phyloP scores from a whole-genome alignment of 2,113 vertebrate genomes.

The Telmatochromis sp. region DNA sequence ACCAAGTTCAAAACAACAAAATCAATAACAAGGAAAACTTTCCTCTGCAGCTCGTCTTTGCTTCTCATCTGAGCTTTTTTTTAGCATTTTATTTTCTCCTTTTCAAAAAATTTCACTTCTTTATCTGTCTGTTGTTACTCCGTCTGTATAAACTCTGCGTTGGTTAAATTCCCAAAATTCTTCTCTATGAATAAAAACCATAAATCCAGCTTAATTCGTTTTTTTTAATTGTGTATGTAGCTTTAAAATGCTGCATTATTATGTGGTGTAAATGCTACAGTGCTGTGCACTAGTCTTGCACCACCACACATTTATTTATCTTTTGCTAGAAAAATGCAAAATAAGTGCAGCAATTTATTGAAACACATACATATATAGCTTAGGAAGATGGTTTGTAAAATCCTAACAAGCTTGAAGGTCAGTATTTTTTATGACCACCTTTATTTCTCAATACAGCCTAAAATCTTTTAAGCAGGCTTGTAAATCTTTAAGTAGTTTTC shows the following conservation, averaged over 20 bases:
- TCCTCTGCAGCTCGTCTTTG: neutral
- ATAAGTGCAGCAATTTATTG: neutral
- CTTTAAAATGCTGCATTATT: neutral
- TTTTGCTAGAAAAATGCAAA: neutral
- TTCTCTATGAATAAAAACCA: neutral
- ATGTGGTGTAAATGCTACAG: neutral
- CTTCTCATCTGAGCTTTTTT: neutral
- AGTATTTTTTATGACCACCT: neutral
- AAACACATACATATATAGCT: fast-evolving
- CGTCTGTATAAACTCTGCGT: neutral
- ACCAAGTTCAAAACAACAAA: neutral
- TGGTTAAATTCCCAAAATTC: neutral
- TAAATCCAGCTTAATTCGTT: neutral
- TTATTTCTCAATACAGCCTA: neutral
- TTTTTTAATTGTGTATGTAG: fast-evolving
- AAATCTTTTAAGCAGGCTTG: neutral
- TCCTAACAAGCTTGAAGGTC: neutral
- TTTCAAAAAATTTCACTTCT: neutral
- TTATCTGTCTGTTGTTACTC: neutral
- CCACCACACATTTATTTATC: neutral
- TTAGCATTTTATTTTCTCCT: neutral
- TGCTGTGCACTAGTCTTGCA: neutral
- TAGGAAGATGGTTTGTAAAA: neutral
- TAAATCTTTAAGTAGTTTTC: neutral
- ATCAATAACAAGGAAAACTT: neutral